Base-by-base conservation (phyloP, 2,113 vertebrate species). In the Phoenicopterus ruber region DNA sequence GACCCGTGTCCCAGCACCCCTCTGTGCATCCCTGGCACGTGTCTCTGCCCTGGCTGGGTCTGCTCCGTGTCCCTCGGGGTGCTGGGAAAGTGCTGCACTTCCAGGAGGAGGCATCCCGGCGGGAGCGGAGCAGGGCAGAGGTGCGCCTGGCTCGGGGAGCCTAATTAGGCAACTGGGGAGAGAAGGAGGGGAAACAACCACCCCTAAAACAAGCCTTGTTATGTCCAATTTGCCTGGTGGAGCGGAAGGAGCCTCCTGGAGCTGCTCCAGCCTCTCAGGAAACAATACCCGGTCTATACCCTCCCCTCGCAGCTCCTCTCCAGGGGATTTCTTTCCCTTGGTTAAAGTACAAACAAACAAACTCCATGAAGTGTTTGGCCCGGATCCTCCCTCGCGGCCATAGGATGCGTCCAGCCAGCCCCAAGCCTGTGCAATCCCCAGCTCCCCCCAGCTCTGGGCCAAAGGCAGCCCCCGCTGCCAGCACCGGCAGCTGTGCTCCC, bases 291-390 rank as follows among this genome's bases (percentile, higher is more conserved):
- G 1, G 85, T 15, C 91, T 88, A 87, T 91, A 88, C 55, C 71
- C 95, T 92, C 82, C 88, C 90, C 91, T 78, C n/a, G 22, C 59
- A 73, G 58, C 86, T 93, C 63, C 84, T 82, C 86, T 95, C 86
- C 86, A 72, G 95, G 94, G 85, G 89, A 95, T 96, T 96, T 91
- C 82, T 83, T 86, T 90, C 72, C 71, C 76, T 94, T 38, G 71
- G 80, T 93, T 95, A 84, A 87, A 96, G 88, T 66, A 94, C 82
- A 96, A 95, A 93, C 90, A 97, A 97, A 97, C 92, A 95, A 95
- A 95, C 88, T 59, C 91, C 74, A 42, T 1, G 2, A 57, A 72
- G 61, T 40, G 54, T 24, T 93, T n/a, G 3, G 67, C 78, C 79
- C 34, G 22, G 47, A 36, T 61, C 73, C 71, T 91, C 40, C 61